phyloP scores from a whole-genome alignment of 1,140 invertebrate species.

The Drosophila ironensis region DNA sequence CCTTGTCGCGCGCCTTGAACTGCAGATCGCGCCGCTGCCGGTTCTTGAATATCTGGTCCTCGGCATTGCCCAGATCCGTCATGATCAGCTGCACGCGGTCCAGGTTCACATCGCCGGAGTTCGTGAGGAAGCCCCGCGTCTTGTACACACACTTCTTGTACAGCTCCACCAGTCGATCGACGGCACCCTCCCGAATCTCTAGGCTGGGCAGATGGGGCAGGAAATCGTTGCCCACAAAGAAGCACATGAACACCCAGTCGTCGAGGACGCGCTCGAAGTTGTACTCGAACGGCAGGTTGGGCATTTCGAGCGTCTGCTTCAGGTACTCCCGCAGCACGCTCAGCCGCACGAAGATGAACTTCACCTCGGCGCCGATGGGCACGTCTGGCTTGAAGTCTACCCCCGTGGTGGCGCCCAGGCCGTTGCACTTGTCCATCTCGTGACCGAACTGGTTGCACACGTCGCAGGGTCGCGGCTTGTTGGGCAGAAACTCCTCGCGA shows the following conservation, averaged over 20 bases:
- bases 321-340: slow-evolving; percentile 97
- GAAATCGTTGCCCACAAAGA: slow-evolving; percentile 99
- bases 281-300: slow-evolving; percentile 94
- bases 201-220: slow-evolving; percentile 98
- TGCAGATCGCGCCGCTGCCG: slow-evolving; percentile 92
- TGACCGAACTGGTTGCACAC: slow-evolving; percentile 98
- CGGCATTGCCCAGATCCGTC: slow-evolving; percentile 94
- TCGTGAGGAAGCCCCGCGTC: slow-evolving; percentile 96
- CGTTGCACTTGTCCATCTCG: slow-evolving; percentile 97
- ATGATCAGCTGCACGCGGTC: slow-evolving; percentile 97
- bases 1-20: slow-evolving; percentile 91
- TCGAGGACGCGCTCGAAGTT: slow-evolving; percentile 95
- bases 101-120: slow-evolving; percentile 96
- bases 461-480: slow-evolving; percentile 97
- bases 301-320: slow-evolving; percentile 95
- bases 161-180: slow-evolving; percentile 95
- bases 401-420: slow-evolving; percentile 83
- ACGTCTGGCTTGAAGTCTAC: slow-evolving; percentile 72
- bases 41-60: slow-evolving; percentile 99
- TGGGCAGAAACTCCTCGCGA: slow-evolving; percentile 99
- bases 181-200: slow-evolving; percentile 98
- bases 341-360: slow-evolving; percentile 95
- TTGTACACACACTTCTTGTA: slow-evolving; percentile 98
- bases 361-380: slow-evolving; percentile 87
- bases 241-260: slow-evolving; percentile 99